Evolutionary conservation across 2,797 vertebrate genomes (phyloP).

Genomic region (Morelia viridis): DNA sequence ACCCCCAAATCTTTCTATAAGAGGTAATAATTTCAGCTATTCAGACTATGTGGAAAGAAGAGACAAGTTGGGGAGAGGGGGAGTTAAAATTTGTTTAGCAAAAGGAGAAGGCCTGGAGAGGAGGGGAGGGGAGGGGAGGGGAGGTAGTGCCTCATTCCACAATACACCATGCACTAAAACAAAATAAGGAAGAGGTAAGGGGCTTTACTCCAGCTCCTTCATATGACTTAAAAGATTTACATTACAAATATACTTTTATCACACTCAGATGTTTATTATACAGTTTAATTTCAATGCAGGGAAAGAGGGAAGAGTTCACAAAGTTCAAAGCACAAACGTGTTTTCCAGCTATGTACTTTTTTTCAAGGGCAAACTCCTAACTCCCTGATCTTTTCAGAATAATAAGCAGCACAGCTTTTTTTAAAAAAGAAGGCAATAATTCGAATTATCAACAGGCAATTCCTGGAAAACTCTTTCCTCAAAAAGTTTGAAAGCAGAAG

Average conservation of each 20-base stretch:
- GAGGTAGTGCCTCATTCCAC: conserved; percentile 62
- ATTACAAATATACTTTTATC: conserved; percentile 76
- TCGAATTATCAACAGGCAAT: conserved; percentile 56
- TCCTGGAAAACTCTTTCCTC: conserved; percentile 3
- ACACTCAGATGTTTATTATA: conserved; percentile 69
- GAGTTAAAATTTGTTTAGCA: conserved; percentile 63
- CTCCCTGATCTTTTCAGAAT: conserved; percentile 64
- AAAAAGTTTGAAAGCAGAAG: conserved; percentile 24
- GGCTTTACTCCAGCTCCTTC: conserved; percentile 65
- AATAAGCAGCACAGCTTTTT: conserved; percentile 64
- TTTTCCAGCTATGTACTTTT: conserved; percentile 66
- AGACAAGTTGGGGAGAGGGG: conserved; percentile 39
- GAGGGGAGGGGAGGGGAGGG: neutral
- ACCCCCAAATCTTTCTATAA: conserved; percentile 57
- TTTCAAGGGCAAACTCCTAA: conserved; percentile 66
- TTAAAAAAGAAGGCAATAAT: conserved; percentile 61
- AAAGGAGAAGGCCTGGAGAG: conserved; percentile 58
- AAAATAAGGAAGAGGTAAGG: conserved; percentile 74
- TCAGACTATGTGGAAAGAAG: conserved; percentile 60
- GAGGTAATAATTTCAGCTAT: conserved; percentile 55
- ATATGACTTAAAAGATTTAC: conserved; percentile 70
- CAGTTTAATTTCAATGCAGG: conserved; percentile 65
- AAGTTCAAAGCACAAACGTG: conserved; percentile 67
- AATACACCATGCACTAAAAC: conserved; percentile 72
- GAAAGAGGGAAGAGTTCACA: conserved; percentile 70